These are phyloP conservation scores for Patella depressa DNA, from an alignment of 2,888 invertebrate species.

Conservation along the genomic window DNA sequence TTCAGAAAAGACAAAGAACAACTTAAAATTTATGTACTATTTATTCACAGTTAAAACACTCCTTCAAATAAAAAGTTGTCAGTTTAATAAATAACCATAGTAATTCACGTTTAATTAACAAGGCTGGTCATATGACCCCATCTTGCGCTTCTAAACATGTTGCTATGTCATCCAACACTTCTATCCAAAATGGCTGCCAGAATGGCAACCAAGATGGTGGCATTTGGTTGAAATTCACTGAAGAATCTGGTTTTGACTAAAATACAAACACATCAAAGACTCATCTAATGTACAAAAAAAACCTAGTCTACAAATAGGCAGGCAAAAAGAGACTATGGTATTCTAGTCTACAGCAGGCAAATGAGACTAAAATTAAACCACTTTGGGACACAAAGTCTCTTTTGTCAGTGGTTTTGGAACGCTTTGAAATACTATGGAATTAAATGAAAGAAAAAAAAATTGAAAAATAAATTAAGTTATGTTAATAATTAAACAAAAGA, in stretches of 20 bases:
- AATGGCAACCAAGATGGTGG: background rate
- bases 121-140: too few relatives aligned
- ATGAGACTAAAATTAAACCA: background rate
- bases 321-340: constrained; percentile 2
- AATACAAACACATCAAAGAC: constrained; percentile 11
- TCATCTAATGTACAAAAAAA: constrained; percentile 9
- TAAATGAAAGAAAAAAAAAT: constrained; percentile 1
- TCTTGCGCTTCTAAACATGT: too few relatives aligned
- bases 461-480: background rate
- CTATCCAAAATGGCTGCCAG: background rate
- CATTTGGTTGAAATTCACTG: background rate
- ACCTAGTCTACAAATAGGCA: constrained; percentile 2
- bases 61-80: background rate
- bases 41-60: constrained; percentile 13
- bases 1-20: background rate
- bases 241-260: background rate
- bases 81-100: background rate
- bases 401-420: background rate
- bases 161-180: too few relatives aligned
- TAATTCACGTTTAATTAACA: too few relatives aligned
- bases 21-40: constrained; percentile 1
- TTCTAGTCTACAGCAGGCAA: constrained; percentile 7
- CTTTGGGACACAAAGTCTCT: too few relatives aligned
- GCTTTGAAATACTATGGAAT: constrained; percentile 7
- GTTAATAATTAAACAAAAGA: background rate